These are phyloP conservation scores for Pagetopsis macropterus DNA, from an alignment of 2,797 vertebrate species.

Conservation along the genomic window DNA sequence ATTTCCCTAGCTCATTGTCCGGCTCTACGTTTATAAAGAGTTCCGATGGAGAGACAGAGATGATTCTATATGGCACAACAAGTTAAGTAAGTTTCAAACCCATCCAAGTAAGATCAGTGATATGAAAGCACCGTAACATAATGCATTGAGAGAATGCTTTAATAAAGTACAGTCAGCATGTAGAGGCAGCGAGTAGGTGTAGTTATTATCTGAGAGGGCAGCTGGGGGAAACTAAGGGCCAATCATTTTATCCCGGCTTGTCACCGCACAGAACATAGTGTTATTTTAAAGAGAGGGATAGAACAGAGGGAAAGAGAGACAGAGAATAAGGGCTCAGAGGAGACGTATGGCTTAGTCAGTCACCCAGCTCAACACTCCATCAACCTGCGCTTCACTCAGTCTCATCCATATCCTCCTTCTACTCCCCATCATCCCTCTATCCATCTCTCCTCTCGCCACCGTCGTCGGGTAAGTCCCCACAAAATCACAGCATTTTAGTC, in stretches of 20 bases:
- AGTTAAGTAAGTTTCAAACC: conserved; percentile 21
- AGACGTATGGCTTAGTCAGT: conserved; percentile 84
- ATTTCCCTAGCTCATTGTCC: not conserved
- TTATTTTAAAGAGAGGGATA: conserved; percentile 68
- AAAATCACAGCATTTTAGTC: conserved; percentile 56
- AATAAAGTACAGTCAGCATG: conserved; percentile 71
- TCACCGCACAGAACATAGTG: conserved; percentile 72
- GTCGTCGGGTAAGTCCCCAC: conserved; percentile 66
- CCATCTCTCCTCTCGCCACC: conserved; percentile 47
- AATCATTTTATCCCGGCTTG: conserved; percentile 80
- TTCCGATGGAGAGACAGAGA: not conserved
- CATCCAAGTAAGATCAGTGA: conserved; percentile 30
- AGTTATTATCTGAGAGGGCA: conserved; percentile 76
- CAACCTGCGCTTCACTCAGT: conserved; percentile 72
- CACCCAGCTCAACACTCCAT: conserved; percentile 81
- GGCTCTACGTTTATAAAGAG: too few relatives aligned
- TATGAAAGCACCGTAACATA: conserved; percentile 38
- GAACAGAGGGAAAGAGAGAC: conserved; percentile 34
- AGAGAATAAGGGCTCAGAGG: conserved; percentile 55
- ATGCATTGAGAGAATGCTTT: conserved; percentile 60
- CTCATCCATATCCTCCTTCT: conserved; percentile 70
- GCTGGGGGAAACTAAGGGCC: conserved; percentile 76
- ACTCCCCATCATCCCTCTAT: conserved; percentile 69
- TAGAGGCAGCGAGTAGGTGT: conserved; percentile 66
- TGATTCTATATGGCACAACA: not conserved